These are phyloP conservation scores for Erebia epiphron DNA, from an alignment of 2,888 invertebrate genomes.

Conservation along the genomic window DNA sequence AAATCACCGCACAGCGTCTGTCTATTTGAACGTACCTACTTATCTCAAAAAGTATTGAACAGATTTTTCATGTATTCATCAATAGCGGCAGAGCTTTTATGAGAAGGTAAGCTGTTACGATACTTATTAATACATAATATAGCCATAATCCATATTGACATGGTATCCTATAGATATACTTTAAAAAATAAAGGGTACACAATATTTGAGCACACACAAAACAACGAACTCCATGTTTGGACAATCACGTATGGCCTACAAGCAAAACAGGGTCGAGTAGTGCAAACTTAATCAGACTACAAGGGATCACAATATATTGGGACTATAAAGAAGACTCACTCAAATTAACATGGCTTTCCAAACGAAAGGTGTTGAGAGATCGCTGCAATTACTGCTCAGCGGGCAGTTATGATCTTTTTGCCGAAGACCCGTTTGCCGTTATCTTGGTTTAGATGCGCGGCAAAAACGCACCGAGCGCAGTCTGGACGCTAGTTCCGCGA, in stretches of 20 bases:
- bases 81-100: too few relatives aligned
- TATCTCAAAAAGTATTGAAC: neutral
- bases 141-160: too few relatives aligned
- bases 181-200: too few relatives aligned
- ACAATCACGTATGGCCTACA: too few relatives aligned
- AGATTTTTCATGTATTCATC: neutral
- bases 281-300: constrained; percentile 17
- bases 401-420: constrained; percentile 80
- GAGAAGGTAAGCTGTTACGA: too few relatives aligned
- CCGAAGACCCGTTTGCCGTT: constrained; percentile 67
- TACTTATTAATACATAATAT: too few relatives aligned
- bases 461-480: constrained; percentile 69
- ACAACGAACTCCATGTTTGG: neutral
- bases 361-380: constrained; percentile 78
- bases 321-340: constrained; percentile 63
- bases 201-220: neutral
- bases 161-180: too few relatives aligned
- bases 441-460: constrained; percentile 72
- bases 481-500: constrained; percentile 59
- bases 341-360: constrained; percentile 77
- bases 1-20: neutral
- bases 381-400: constrained; percentile 70
- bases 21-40: neutral
- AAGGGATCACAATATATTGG: constrained; percentile 46
- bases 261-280: too few relatives aligned